Evolutionary conservation across 2,888 invertebrate species (phyloP).

Genomic region (Limnephilus rhombicus): DNA sequence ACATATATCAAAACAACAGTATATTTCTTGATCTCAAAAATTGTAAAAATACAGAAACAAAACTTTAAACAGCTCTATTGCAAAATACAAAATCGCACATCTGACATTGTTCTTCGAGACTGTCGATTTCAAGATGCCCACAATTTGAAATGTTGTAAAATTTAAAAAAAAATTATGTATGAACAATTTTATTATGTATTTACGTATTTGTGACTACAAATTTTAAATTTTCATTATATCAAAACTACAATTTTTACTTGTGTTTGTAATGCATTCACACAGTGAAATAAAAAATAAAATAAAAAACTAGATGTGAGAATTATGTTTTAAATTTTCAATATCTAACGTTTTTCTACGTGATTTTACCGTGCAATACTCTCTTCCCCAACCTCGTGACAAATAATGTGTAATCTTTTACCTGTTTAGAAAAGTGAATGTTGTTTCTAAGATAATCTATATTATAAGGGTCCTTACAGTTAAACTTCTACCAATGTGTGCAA

Average conservation of each 20-base stretch:
- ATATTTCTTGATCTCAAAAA: no score
- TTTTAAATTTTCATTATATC: neutral
- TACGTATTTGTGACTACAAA: no score
- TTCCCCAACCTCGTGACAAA: neutral
- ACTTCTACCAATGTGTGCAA: slow-evolving; percentile 23
- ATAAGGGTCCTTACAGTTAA: neutral
- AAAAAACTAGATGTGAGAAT: neutral
- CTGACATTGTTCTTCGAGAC: no score
- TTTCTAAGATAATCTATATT: neutral
- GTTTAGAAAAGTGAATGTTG: slow-evolving; percentile 17
- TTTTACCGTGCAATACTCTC: neutral
- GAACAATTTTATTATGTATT: no score
- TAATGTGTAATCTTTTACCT: neutral
- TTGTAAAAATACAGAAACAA: no score
- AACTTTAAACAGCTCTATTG: no score
- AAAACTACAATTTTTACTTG: neutral
- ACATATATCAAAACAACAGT: no score
- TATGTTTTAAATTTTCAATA: neutral
- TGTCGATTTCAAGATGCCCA: no score
- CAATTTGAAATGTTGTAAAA: no score
- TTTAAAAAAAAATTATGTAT: no score
- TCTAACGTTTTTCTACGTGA: neutral
- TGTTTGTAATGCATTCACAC: neutral
- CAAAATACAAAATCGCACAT: no score
- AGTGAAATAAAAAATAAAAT: neutral